Conservation (phyloP, 2,888 invertebrate genomes). For the Caenorhabditis sp. region DNA sequence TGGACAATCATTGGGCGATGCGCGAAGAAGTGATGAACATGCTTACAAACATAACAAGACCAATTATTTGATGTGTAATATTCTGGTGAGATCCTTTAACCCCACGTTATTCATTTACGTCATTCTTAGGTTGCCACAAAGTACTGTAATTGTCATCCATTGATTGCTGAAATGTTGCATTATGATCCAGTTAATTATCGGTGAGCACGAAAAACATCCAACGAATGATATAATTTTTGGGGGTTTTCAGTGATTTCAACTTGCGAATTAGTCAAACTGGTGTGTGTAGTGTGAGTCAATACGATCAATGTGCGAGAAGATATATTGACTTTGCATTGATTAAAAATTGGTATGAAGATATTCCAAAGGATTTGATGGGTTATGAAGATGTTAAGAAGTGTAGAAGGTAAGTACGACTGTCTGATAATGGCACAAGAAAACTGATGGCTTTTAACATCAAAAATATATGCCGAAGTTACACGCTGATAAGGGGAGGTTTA, state of each 20-base stretch:
- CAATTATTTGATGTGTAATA: constrained; percentile 47
- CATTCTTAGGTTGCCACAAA: constrained; percentile 31
- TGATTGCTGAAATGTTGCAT: constrained; percentile 46
- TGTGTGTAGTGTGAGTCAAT: constrained; percentile 60
- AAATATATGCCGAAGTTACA: too few relatives aligned
- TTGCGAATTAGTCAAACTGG: constrained; percentile 48
- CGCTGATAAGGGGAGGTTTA: too few relatives aligned
- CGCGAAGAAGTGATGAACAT: constrained; percentile 41
- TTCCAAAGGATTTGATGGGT: constrained; percentile 46
- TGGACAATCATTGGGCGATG: constrained; percentile 47
- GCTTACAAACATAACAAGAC: constrained; percentile 44
- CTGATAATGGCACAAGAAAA: not conserved
- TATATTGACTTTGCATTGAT: constrained; percentile 52
- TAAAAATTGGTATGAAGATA: constrained; percentile 41
- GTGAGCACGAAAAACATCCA: too few relatives aligned
- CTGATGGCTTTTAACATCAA: too few relatives aligned
- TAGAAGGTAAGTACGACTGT: constrained; percentile 25
- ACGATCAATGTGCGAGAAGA: constrained; percentile 56
- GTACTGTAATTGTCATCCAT: constrained; percentile 54
- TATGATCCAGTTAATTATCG: constrained; percentile 34
- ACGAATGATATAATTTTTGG: not conserved
- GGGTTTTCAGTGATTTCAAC: constrained; percentile 45
- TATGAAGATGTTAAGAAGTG: constrained; percentile 50
- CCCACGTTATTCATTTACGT: not conserved
- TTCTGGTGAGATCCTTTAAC: constrained; percentile 31